Evolutionary conservation across 2,888 invertebrate species (phyloP).

Genomic region (Caenorhabditis afra): DNA sequence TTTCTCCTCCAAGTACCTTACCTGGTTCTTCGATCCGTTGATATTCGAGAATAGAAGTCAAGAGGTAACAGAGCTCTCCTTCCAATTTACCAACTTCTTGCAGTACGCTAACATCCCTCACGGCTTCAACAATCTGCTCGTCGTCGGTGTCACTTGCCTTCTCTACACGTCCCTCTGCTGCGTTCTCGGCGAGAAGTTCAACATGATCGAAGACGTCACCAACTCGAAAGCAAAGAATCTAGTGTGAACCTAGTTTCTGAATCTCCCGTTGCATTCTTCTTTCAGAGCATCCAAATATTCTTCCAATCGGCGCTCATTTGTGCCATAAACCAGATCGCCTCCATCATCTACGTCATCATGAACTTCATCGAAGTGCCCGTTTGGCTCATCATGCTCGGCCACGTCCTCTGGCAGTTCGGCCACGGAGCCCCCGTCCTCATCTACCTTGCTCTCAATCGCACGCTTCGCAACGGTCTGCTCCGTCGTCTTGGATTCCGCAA

Average conservation of each 20-base stretch:
- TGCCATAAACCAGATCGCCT: slow-evolving; percentile 40
- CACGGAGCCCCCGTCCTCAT: slow-evolving; percentile 51
- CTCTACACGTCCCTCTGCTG: slow-evolving; percentile 14
- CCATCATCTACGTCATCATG: slow-evolving; percentile 55
- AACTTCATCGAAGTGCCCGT: slow-evolving; percentile 42
- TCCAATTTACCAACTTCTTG: neutral
- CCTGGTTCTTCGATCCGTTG: slow-evolving; percentile 62
- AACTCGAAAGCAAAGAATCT: slow-evolving; percentile 25
- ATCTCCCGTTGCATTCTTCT: neutral
- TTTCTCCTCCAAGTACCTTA: slow-evolving; percentile 50
- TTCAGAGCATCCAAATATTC: slow-evolving; percentile 49
- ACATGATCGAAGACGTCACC: slow-evolving; percentile 7
- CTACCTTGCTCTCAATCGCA: slow-evolving; percentile 39
- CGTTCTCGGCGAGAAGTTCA: slow-evolving; percentile 26
- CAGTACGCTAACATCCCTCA: slow-evolving; percentile 36
- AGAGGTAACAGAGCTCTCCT: neutral
- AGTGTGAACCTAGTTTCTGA: neutral
- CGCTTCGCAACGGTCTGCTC: slow-evolving; percentile 34
- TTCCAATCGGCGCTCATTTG: slow-evolving; percentile 56
- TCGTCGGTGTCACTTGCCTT: slow-evolving; percentile 9
- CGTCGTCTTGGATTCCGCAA: slow-evolving; percentile 13
- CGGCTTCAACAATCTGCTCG: slow-evolving; percentile 16
- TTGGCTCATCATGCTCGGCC: slow-evolving; percentile 49
- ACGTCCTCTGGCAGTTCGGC: slow-evolving; percentile 48
- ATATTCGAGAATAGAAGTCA: slow-evolving; percentile 31